Evolutionary conservation across 2,113 vertebrate genomes (phyloP), one percentile per base, ranked within the genome.

Genomic region (Sphyrna mokarran): DNA sequence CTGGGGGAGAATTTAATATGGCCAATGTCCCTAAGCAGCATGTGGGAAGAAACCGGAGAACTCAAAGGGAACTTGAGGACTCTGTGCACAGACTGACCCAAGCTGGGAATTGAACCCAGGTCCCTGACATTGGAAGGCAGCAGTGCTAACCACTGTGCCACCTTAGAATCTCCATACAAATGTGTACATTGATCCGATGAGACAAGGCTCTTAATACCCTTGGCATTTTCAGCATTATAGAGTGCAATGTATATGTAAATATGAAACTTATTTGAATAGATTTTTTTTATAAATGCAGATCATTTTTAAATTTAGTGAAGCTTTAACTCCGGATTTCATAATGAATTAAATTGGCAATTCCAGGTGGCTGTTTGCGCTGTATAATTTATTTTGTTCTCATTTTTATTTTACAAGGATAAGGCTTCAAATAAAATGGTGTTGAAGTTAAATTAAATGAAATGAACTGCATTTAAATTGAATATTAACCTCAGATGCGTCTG

Each of bases 361-460:
- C 23, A 48, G 22, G 23, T 70, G 37, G 37, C 68, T 95, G 40
- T 70, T 93, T 94, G 20, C 70, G 37, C 33, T 90, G 87, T 40
- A 91, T 66, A n/a, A 18, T 29, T 48, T 69, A 72, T 94, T 95
- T 95, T 43, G 22, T 26, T 70, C 9, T 72, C 8, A 69, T 70
- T 93, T 76, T 95, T 33, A 76, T 76, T 95, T 95, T 72, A 70
- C 22, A 72, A 29, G 40, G n/a, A 69, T 6, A 68, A 0, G 23
- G 26, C 69, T 70, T 95, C 22, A 54, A 70, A 54, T 72, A 72
- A 95, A 54, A 95, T 76, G 11, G 54, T 29, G 29, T 61, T 54
- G 68, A 70, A 72, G 11, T 14, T 72, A 72, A 95, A 29, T 54
- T 95, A 66, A 95, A 95, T 95, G 94, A 95, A 95, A 33, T 95